A percentile compares a stretch with the other conserved stretches of the same genome.
Conservation (phyloP, 2,888 invertebrate genomes). For the Drosophila limbata region DNA sequence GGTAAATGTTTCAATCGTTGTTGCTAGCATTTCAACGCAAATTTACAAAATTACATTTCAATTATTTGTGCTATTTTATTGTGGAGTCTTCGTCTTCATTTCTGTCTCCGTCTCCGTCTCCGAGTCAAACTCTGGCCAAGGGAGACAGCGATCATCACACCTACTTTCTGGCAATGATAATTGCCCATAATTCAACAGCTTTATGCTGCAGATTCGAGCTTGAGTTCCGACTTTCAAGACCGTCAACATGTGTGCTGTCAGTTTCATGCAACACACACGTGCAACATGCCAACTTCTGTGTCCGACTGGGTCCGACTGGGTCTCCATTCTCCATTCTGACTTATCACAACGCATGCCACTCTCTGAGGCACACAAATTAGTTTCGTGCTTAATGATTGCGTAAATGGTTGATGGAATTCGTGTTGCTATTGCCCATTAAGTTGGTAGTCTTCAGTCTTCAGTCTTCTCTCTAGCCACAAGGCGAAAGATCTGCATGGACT, state of each 20-base stretch:
- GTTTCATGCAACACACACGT: slow-evolving; percentile 67
- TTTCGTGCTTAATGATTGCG: slow-evolving; percentile 79
- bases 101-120: slow-evolving; percentile 2
- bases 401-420: slow-evolving; percentile 77
- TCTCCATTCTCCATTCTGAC: slow-evolving; percentile 32
- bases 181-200: slow-evolving; percentile 79
- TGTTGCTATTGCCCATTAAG: slow-evolving; percentile 69
- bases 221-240: slow-evolving; percentile 41
- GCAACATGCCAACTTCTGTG: slow-evolving; percentile 69
- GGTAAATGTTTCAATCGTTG: slow-evolving; percentile 59
- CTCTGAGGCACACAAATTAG: slow-evolving; percentile 69
- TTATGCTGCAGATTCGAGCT: slow-evolving; percentile 60
- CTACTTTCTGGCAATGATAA: slow-evolving; percentile 76
- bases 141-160: slow-evolving; percentile 71
- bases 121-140: slow-evolving; percentile 20
- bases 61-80: slow-evolving; percentile 75
- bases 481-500: slow-evolving; percentile 6
- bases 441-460: slow-evolving; percentile 29
- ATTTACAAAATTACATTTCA: slow-evolving; percentile 73
- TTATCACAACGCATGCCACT: slow-evolving; percentile 58
- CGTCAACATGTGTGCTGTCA: slow-evolving; percentile 34
- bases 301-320: slow-evolving; percentile 14
- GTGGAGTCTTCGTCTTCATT: slow-evolving; percentile 26
- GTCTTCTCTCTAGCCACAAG: slow-evolving; percentile 8
- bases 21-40: slow-evolving; percentile 42